A percentile compares a stretch with the other conserved stretches of the same genome.
Conservation (phyloP, 1,140 invertebrate species). For the Planococcus citri region DNA sequence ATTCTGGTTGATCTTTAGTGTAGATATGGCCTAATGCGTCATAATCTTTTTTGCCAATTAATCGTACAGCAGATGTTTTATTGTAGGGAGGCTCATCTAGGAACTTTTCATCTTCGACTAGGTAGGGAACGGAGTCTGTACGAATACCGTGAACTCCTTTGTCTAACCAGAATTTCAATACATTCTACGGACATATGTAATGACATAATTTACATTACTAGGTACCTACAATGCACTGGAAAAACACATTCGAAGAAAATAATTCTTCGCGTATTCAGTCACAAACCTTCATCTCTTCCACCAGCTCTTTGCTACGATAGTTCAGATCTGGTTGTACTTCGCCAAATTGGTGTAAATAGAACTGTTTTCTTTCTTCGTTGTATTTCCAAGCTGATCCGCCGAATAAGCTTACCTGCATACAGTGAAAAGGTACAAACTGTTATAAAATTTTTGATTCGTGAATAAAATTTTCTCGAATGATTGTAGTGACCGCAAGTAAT, state of each 20-base stretch:
- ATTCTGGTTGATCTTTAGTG: constrained; percentile 46
- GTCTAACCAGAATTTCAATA: constrained; percentile 47
- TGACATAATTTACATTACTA: too few species aligned
- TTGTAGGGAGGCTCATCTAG: constrained; percentile 31
- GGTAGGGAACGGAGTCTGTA: constrained; percentile 43
- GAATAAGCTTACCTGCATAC: constrained; percentile 23
- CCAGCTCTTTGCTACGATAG: constrained; percentile 46
- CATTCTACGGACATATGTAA: constrained; percentile 35
- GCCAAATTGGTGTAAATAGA: constrained; percentile 59
- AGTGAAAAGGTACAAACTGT: too few species aligned
- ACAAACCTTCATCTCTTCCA: constrained; percentile 46
- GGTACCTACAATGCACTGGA: too few species aligned
- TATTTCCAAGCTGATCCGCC: constrained; percentile 58
- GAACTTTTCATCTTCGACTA: constrained; percentile 36
- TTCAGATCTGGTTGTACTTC: constrained; percentile 61
- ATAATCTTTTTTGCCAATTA: not conserved
- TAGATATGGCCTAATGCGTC: constrained; percentile 39
- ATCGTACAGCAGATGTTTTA: not conserved
- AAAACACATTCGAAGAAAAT: too few species aligned
- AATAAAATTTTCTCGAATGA: too few species aligned
- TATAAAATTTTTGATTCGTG: too few species aligned
- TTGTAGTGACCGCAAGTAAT: too few species aligned
- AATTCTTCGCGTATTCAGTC: too few species aligned
- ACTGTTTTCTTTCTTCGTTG: constrained; percentile 48
- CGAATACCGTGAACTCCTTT: constrained; percentile 56